A percentile compares a stretch with the other conserved stretches of the same genome.
Evolutionary conservation across 2,797 vertebrate species (phyloP).

Genomic region (Pangasius djambal): DNA sequence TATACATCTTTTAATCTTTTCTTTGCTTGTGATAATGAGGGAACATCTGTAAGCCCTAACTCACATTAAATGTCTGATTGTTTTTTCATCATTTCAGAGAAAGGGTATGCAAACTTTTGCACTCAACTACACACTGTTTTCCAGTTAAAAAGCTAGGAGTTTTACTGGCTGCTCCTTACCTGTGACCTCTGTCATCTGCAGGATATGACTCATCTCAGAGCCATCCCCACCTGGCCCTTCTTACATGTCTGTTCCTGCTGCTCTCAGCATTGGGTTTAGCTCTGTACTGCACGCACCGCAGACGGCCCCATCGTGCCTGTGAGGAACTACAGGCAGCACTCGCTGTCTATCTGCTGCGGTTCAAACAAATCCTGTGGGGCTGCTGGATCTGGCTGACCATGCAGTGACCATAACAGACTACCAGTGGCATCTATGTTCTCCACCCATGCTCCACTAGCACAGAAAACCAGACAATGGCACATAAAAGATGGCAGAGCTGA

Average conservation of each 20-base stretch:
- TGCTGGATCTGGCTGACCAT: constrained; percentile 87
- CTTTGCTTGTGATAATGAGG: not conserved
- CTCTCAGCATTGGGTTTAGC: constrained; percentile 80
- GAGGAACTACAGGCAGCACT: constrained; percentile 83
- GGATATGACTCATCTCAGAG: constrained; percentile 78
- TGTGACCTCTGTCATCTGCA: constrained; percentile 47
- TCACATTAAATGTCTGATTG: not conserved
- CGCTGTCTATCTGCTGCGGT: constrained; percentile 78
- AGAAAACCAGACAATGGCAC: not conserved
- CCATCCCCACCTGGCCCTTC: constrained; percentile 77
- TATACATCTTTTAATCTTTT: not conserved
- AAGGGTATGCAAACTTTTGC: not conserved
- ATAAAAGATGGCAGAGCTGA: not conserved
- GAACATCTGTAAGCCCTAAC: not conserved
- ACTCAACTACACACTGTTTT: not conserved
- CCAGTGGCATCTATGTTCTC: constrained; percentile 47
- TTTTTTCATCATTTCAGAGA: not conserved
- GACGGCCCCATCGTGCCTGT: constrained; percentile 74
- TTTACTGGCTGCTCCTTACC: not conserved
- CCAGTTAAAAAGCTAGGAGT: not conserved
- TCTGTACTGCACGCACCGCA: constrained; percentile 80
- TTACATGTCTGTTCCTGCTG: constrained; percentile 81
- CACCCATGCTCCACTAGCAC: not conserved
- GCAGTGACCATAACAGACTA: constrained; percentile 73
- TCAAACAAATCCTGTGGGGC: constrained; percentile 81